Conservation (phyloP, 2,113 vertebrate species). For the Rynchops niger region DNA sequence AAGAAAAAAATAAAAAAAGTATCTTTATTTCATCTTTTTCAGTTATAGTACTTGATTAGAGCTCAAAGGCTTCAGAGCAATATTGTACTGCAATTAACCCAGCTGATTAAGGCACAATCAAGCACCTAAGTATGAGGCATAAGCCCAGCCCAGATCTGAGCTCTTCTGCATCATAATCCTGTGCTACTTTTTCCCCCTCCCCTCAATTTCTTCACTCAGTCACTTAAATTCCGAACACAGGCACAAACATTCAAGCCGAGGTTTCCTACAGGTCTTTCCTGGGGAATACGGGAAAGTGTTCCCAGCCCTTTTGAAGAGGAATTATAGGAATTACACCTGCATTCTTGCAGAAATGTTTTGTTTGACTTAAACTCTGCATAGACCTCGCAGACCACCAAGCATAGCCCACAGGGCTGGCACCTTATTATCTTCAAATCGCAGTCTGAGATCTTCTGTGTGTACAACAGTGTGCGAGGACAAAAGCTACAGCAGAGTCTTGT, state of each 20-base stretch:
- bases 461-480: neutral
- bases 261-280: neutral
- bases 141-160: neutral
- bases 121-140: neutral
- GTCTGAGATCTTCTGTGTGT: fast-evolving
- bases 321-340: neutral
- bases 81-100: neutral
- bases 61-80: neutral
- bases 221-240: neutral
- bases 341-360: neutral
- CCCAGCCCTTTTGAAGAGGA: neutral
- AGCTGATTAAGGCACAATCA: neutral
- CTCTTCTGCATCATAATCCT: neutral
- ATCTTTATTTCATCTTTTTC: neutral
- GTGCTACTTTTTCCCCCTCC: neutral
- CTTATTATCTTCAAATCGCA: neutral
- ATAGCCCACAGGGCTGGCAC: neutral
- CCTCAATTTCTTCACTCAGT: neutral
- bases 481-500: neutral
- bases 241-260: neutral
- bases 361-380: fast-evolving
- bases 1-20: neutral
- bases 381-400: neutral
- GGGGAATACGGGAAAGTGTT: neutral
- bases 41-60: neutral